These are phyloP conservation scores for Petromus typicus DNA, from an alignment of 2,113 vertebrate species.

Conservation along the genomic window DNA sequence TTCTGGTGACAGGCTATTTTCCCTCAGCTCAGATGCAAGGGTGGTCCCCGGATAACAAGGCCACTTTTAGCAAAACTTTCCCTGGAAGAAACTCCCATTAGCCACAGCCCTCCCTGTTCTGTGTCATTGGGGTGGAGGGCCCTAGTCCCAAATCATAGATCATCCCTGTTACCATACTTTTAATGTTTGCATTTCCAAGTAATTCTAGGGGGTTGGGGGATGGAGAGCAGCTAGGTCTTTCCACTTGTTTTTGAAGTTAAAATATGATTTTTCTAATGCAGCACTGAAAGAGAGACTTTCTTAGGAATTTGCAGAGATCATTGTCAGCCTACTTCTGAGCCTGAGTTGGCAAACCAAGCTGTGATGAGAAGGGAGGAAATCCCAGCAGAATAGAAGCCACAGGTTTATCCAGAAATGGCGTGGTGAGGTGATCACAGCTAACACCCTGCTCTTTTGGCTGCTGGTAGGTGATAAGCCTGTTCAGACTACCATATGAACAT, in stretches of 20 bases:
- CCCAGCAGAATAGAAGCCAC: not conserved
- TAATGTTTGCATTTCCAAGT: not conserved
- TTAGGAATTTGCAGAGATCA: not conserved
- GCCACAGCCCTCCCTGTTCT: not conserved
- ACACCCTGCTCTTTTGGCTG: not conserved
- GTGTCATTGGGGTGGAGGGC: too few species aligned
- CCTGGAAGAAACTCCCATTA: not conserved
- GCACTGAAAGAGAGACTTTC: not conserved
- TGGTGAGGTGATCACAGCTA: not conserved
- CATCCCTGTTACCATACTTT: not conserved
- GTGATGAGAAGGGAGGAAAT: not conserved
- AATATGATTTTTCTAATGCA: not conserved
- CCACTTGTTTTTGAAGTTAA: slow-evolving; percentile 10
- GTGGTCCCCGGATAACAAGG: not conserved
- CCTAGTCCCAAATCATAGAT: not conserved
- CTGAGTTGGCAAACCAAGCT: not conserved
- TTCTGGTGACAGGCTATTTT: not conserved
- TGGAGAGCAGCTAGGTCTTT: not conserved
- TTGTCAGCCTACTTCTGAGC: not conserved
- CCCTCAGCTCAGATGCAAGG: not conserved
- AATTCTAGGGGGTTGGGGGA: not conserved
- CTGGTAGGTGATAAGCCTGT: not conserved
- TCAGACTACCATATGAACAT: too few species aligned
- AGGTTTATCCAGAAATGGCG: not conserved
- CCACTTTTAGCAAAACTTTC: not conserved